phyloP scores from a whole-genome alignment of 2,113 vertebrate species.

The Brienomyrus brachyistius region DNA sequence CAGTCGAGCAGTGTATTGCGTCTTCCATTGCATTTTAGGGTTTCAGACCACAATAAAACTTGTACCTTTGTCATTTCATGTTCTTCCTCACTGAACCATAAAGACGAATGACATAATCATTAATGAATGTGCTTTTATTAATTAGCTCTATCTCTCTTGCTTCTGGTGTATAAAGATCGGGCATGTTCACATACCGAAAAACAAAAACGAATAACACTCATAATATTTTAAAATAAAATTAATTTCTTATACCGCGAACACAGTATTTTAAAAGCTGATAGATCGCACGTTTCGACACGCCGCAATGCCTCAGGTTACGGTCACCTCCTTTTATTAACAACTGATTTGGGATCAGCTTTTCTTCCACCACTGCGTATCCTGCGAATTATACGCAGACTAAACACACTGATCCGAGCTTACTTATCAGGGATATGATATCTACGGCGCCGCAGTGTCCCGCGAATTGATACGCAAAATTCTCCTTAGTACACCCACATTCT shows the following conservation, averaged over 20 bases:
- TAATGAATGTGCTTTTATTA: neutral
- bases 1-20: neutral
- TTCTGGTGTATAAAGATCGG: neutral
- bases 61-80: neutral
- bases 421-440: neutral
- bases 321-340: neutral
- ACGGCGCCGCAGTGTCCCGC: conserved; percentile 22
- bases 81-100: neutral
- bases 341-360: neutral
- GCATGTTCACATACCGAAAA: neutral
- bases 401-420: neutral
- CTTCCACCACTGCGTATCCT: too few species aligned
- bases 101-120: neutral
- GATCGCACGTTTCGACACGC: neutral
- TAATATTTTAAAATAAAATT: neutral
- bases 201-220: neutral
- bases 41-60: neutral
- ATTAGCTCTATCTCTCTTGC: neutral
- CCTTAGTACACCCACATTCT: neutral
- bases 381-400: neutral
- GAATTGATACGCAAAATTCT: conserved; percentile 21
- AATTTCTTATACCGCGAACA: neutral
- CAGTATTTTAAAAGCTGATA: neutral
- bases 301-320: neutral
- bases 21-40: neutral